Evolutionary conservation across 2,888 invertebrate species (phyloP).

Genomic region (Hoplodrina blanda): DNA sequence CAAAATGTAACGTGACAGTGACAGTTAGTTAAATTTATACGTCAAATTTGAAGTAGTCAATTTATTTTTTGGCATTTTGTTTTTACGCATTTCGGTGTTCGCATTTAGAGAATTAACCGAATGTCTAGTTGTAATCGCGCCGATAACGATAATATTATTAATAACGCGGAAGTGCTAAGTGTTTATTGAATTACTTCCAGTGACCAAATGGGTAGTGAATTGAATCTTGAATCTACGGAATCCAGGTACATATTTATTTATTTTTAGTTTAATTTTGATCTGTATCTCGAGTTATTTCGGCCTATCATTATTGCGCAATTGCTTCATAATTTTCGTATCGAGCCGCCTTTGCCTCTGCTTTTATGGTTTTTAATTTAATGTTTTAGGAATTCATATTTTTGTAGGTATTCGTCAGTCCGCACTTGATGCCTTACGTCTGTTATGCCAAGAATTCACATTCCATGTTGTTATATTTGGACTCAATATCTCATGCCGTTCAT

Average conservation of each 20-base stretch:
- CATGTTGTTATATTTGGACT: slow-evolving; percentile 76
- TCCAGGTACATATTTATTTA: slow-evolving; percentile 75
- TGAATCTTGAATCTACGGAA: slow-evolving; percentile 78
- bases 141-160: slow-evolving; percentile 39
- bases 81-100: slow-evolving; percentile 36
- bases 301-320: slow-evolving; percentile 78
- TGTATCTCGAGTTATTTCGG: slow-evolving; percentile 46
- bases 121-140: slow-evolving; percentile 46
- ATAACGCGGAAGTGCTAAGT: slow-evolving; percentile 72
- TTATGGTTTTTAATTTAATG: slow-evolving; percentile 41
- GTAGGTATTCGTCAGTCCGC: slow-evolving; percentile 67
- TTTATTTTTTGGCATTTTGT: slow-evolving; percentile 61
- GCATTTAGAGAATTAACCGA: slow-evolving; percentile 54
- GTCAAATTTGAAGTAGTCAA: slow-evolving; percentile 35
- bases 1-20: slow-evolving; percentile 26
- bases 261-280: slow-evolving; percentile 45
- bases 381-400: slow-evolving; percentile 62
- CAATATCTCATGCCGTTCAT: slow-evolving; percentile 77
- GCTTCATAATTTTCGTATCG: slow-evolving; percentile 58
- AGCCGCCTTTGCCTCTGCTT: slow-evolving; percentile 44
- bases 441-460: slow-evolving; percentile 76
- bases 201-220: slow-evolving; percentile 87
- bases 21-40: slow-evolving; percentile 6
- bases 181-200: slow-evolving; percentile 83
- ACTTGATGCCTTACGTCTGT: slow-evolving; percentile 64